Percentiles rank a stretch among this genome's conserved stretches.
Conservation (phyloP, 2,888 invertebrate species). For the Linnaemya tessellans region DNA sequence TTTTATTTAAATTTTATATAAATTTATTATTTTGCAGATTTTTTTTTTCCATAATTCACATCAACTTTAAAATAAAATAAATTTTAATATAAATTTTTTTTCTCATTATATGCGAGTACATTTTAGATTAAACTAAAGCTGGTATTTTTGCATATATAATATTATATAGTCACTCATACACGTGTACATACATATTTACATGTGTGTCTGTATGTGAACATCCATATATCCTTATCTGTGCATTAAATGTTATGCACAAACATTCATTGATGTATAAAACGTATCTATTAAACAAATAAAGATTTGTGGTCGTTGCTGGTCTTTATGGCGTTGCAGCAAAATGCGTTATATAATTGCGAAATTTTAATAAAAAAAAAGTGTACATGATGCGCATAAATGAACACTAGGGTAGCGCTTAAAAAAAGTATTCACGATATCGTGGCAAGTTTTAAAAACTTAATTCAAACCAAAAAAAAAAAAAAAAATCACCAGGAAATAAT, state of each 20-base stretch:
- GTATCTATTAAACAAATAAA: slow-evolving; percentile 39
- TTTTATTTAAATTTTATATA: slow-evolving; percentile 29
- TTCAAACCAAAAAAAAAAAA: too few species aligned
- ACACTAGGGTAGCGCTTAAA: not conserved
- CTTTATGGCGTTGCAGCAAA: slow-evolving; percentile 59
- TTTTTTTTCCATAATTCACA: slow-evolving; percentile 26
- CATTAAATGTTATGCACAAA: not conserved
- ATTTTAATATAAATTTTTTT: slow-evolving; percentile 58
- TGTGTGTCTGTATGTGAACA: not conserved
- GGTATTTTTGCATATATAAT: not conserved
- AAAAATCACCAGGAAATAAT: too few species aligned
- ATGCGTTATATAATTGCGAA: slow-evolving; percentile 63
- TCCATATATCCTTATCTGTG: slow-evolving; percentile 20
- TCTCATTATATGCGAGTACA: slow-evolving; percentile 39
- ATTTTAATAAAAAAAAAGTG: slow-evolving; percentile 42
- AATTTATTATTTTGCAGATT: slow-evolving; percentile 32
- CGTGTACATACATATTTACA: slow-evolving; percentile 2
- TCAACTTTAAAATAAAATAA: slow-evolving; percentile 56
- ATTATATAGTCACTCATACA: not conserved
- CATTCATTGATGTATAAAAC: slow-evolving; percentile 5
- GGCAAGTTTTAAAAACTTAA: too few species aligned
- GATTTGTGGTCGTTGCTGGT: slow-evolving; percentile 55
- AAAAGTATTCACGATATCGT: too few species aligned
- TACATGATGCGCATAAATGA: not conserved
- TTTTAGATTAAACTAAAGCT: slow-evolving; percentile 59